Conservation (phyloP, 2,113 vertebrate genomes). For the Trichomycterus rosablanca region DNA sequence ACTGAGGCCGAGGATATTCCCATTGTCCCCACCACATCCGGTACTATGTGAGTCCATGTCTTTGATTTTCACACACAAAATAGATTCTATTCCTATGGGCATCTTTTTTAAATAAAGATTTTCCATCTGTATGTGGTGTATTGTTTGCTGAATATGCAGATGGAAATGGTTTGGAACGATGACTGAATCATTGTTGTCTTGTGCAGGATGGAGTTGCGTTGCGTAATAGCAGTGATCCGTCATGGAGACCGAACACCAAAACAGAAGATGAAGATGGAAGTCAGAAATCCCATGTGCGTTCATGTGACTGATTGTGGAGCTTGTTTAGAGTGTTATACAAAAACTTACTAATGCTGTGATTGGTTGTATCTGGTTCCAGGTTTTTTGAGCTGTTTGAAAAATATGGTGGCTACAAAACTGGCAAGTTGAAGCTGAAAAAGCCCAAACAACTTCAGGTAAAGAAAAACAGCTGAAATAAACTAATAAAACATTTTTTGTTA, state of each 20-base stretch:
- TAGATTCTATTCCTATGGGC: not conserved
- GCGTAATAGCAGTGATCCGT: conserved; percentile 93
- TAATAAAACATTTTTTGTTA: no score
- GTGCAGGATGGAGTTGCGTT: conserved; percentile 96
- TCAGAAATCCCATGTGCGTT: conserved; percentile 83
- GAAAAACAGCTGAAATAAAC: not conserved
- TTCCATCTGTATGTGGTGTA: not conserved
- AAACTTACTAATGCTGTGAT: not conserved
- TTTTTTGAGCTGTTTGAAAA: conserved; percentile 96
- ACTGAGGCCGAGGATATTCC: conserved; percentile 98
- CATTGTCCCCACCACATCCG: conserved; percentile 97
- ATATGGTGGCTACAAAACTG: conserved; percentile 92
- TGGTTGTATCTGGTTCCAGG: conserved; percentile 57
- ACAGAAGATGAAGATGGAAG: conserved; percentile 99
- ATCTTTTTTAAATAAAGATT: conserved; percentile 1
- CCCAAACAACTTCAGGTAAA: conserved; percentile 93
- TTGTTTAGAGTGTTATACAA: not conserved
- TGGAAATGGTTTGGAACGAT: conserved; percentile 13
- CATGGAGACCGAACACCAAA: conserved; percentile 96
- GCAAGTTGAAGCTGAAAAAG: conserved; percentile 94
- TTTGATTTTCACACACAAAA: not conserved
- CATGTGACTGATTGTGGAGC: not conserved
- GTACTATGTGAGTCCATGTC: conserved; percentile 85
- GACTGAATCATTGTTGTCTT: conserved; percentile 3
- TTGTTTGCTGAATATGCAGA: not conserved